Evolutionary conservation across 2,113 vertebrate species (phyloP), one percentile per base, ranked within the genome.

Genomic region (Oncorhynchus tshawytscha): DNA sequence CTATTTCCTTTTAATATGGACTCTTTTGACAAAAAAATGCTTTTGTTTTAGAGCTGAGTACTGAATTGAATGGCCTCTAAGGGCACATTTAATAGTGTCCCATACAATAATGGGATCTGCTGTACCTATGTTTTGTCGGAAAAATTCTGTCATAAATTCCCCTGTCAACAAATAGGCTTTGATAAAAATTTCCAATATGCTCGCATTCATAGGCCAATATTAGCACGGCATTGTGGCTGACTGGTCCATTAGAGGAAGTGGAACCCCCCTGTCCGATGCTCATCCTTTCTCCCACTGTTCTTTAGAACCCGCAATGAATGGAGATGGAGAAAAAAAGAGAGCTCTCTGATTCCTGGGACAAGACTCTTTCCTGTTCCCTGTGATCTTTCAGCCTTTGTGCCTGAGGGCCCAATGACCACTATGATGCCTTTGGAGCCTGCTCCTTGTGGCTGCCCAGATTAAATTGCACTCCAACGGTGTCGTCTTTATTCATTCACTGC

Each of bases 231-330:
- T 15, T 57, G 54, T 57, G 15, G 20, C 54, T 57, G 54, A 18
- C 54, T 57, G 18, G 54, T 57, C 54, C 54, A 20, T 57, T 57
- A 57, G 54, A 57, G 20, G 20, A 15, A 57, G 20, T 15, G 54
- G 54, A 57, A 57, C 54, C 13, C 54, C 20, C 11, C 62, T 65
- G 62, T 67, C 65, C 27, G 76, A 71, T 49, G 81, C 75, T 62
- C 69, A 78, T 79, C 72, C 75, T 67, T 74, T 77, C 45, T 24
- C 73, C 34, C 70, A 11, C 71, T 80, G 87, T 76, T 82, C 83
- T 88, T 86, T 84, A 77, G 76, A 81, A 81, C 72, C 78, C 71
- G 68, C 77, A 78, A 75, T 85, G 82, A 87, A 78, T 66, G 76
- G 76, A 25, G 78, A 83, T 89, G 85, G 75, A 88, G 87, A 73